Base-by-base conservation (phyloP, 1,140 invertebrate species). In the Drosophila kohkoa region DNA sequence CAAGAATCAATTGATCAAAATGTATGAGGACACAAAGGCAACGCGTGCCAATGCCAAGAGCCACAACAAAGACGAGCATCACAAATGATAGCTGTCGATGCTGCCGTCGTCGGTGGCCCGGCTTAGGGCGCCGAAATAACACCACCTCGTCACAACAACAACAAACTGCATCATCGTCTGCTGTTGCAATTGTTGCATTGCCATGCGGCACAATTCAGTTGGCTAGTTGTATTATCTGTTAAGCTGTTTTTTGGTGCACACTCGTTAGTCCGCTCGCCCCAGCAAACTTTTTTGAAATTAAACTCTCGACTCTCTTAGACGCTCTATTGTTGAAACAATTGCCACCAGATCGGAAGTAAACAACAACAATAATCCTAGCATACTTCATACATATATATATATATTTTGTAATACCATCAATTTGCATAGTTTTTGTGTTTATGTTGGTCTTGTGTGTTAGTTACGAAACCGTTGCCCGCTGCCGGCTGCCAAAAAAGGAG, bases 11-110 rank as follows among this genome's bases (percentile, higher is more conserved):
- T 81, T 95, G 1, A 93, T 94, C 62, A 92, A 94, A 77, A 94
- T 95, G 92, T 93, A 94, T 70, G 89, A 93, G 59, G 93, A 95
- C 60, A 93, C 93, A 62, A 93, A 93, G 75, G 93, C 93, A 1
- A 90, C 91, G 4, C 75, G 86, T 20, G 80, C 83, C 13, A 81
- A 60, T 51, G 77, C 80, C 43, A 88, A 87, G 35, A 25, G 58
- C 1, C 71, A 60, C 16, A 89, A 83, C 16, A 89, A 89, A 52
- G 80, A 89, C 38, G 75, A 83, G 13, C 54, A 51, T 58, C 62
- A 46, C 35, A 89, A 88, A 89, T 88, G 83, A 88, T 89, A 45
- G 51, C 10, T 6, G 38, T 25, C 20, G 20, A 32, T 8, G 2
- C 8, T 32, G 32, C 32, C 35, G 35, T 38, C 8, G 35, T 38